Conservation (phyloP, 1,140 invertebrate genomes). For the Anastatus disparis region DNA sequence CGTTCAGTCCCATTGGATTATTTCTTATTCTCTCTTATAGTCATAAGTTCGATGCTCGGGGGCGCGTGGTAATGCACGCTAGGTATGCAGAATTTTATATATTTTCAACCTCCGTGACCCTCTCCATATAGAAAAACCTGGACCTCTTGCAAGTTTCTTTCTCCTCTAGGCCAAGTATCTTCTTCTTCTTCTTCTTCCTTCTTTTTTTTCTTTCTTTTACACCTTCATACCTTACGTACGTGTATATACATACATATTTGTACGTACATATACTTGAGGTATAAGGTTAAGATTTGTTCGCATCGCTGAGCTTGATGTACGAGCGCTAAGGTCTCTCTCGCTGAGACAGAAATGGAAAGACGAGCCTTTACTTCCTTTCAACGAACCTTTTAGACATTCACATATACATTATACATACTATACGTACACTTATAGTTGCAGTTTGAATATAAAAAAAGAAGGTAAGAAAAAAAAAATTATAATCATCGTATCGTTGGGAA, state of each 20-base stretch:
- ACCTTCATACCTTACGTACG: not conserved
- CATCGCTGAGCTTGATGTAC: constrained; percentile 29
- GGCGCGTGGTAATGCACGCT: too few relatives aligned
- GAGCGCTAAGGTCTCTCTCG: not conserved
- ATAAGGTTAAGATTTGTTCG: not conserved
- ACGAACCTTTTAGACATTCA: too few relatives aligned
- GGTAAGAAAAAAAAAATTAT: too few relatives aligned
- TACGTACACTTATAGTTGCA: too few relatives aligned
- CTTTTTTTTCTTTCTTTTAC: not conserved
- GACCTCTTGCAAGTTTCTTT: not conserved
- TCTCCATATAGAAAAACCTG: too few relatives aligned
- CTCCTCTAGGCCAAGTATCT: not conserved
- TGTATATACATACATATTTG: too few relatives aligned
- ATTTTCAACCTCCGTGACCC: constrained; percentile 29
- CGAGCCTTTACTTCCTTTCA: not conserved
- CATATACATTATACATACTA: too few relatives aligned
- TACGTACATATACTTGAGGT: not conserved
- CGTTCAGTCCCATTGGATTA: too few relatives aligned
- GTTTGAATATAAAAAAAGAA: too few relatives aligned
- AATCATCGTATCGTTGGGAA: too few relatives aligned
- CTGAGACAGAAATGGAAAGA: not conserved
- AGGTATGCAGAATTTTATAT: constrained; percentile 33
- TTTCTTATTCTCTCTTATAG: too few relatives aligned
- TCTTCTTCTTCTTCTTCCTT: not conserved
- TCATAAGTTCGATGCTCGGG: not conserved